phyloP scores from a whole-genome alignment of 1,140 invertebrate genomes.

The Aphis gossypii region DNA sequence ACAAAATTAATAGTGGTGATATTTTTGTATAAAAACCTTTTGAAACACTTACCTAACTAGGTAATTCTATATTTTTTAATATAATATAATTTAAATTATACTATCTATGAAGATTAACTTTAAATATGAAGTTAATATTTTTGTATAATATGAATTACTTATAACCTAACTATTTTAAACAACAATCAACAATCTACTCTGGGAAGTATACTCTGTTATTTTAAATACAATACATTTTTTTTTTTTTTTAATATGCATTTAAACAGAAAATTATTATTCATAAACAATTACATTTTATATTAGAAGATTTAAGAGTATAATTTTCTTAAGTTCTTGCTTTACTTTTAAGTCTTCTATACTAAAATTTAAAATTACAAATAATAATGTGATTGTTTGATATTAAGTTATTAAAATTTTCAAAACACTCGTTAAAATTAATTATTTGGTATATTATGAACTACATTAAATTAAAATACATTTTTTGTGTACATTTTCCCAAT shows the following conservation, averaged over 20 bases:
- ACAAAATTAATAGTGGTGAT: background rate
- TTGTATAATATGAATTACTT: too few relatives aligned
- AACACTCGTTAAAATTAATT: background rate
- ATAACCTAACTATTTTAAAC: background rate
- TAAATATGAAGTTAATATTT: too few relatives aligned
- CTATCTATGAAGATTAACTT: background rate
- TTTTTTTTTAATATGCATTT: background rate
- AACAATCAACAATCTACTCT: background rate
- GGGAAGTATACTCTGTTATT: background rate
- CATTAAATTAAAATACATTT: background rate
- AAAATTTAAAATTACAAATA: background rate
- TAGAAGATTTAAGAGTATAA: background rate
- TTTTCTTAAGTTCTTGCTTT: background rate
- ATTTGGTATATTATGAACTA: background rate
- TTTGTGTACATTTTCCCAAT: background rate
- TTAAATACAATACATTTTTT: background rate
- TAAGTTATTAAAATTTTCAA: background rate
- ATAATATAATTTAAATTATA: background rate
- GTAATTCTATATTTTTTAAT: too few relatives aligned
- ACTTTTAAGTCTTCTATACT: background rate
- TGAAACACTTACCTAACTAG: background rate
- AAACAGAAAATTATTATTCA: background rate
- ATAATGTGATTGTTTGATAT: background rate
- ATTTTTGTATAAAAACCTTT: background rate
- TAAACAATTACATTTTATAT: too few relatives aligned